Evolutionary conservation across 2,888 invertebrate genomes (phyloP), one percentile per base, ranked within the genome.

Genomic region (Piscicola geometra): DNA sequence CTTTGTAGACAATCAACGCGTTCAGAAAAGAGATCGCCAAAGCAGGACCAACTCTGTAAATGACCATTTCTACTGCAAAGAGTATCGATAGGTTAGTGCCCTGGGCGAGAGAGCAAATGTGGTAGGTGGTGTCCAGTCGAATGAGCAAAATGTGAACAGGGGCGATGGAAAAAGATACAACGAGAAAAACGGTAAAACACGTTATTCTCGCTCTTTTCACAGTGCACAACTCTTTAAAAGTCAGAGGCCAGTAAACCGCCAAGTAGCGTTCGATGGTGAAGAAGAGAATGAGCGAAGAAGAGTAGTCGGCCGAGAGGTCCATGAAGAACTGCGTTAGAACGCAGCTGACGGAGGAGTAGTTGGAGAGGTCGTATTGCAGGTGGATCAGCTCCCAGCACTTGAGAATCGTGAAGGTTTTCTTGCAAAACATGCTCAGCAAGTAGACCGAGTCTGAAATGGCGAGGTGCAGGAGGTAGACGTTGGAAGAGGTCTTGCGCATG

Each of bases 181-280:
- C 30, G 2, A 67, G 60, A 41, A 78, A 78, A 21, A 76, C 64
- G 3, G 47, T 1, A 2, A 67, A 21, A 47, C 78, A 78, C 35
- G 67, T 74, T 28, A 78, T 32, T 9, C 77, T 50, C 5, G 80
- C 80, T 18, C 79, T 64, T 12, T 25, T 36, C 36, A 79, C 79
- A 1, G 80, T 80, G 52, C 80, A 80, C 33, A 79, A 41, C 56
- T 80, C 78, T 52, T 80, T 80, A 76, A 79, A 80, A 21, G 71
- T 60, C 0, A 80, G 72, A 36, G 80, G 80, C 47, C 74, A 56
- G 77, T 80, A 80, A 52, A 78, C 78, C 18, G 80, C 80, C 15
- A 79, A 74, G 77, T 74, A 79, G 1, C 80, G 47, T 72, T 80
- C 80, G 5, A 80, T 71, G 52, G 80, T 80, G 77, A 80, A 80